A percentile compares a stretch with the other conserved stretches of the same genome.
phyloP scores from a whole-genome alignment of 2,797 vertebrate species.

The Lepidocolaptes lacrymiger region DNA sequence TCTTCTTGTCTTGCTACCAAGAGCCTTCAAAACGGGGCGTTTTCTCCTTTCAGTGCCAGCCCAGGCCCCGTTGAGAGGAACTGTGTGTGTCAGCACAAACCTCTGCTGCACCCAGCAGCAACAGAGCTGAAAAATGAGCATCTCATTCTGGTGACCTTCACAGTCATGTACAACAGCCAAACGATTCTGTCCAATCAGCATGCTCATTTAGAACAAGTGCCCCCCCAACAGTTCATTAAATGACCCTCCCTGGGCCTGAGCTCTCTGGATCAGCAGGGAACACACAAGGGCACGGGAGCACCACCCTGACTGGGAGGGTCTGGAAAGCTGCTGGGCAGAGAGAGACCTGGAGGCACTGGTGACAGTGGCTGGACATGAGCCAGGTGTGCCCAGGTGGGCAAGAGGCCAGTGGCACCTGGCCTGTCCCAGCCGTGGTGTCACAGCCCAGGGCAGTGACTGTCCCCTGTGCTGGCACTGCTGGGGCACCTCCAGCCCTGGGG shows the following conservation, averaged over 20 bases:
- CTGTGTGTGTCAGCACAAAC: constrained; percentile 33
- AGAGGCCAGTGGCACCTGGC: rapidly evolving
- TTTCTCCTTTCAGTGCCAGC: background rate
- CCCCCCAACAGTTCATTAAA: background rate
- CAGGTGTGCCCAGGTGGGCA: background rate
- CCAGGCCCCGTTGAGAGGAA: background rate
- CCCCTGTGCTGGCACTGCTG: background rate
- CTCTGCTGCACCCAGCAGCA: background rate
- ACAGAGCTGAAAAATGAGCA: constrained; percentile 30
- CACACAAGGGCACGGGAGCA: background rate
- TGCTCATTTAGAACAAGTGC: background rate
- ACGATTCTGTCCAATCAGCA: background rate
- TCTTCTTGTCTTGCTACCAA: background rate
- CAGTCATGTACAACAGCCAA: background rate
- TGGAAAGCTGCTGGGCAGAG: background rate
- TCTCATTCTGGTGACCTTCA: constrained; percentile 35
- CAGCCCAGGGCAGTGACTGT: rapidly evolving
- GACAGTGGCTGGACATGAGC: background rate
- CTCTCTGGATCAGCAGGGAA: background rate
- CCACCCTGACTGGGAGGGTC: background rate
- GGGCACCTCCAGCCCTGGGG: background rate
- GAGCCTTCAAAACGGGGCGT: background rate
- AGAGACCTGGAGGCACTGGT: background rate
- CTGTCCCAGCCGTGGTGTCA: background rate
- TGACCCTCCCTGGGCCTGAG: background rate